Evolutionary conservation across 2,113 vertebrate species (phyloP).

Genomic region (Thalassoma bifasciatum): DNA sequence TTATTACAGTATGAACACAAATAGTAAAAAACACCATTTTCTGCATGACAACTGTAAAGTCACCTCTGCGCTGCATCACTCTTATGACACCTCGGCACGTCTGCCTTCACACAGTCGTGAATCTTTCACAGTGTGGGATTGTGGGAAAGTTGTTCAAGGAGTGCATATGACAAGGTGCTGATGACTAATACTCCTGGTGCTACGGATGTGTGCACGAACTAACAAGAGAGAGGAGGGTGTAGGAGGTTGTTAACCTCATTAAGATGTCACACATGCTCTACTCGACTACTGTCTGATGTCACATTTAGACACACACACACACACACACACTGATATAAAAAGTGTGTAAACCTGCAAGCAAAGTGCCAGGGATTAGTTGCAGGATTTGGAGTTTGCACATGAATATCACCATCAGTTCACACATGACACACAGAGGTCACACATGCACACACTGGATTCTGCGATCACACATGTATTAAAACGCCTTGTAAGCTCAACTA

Average conservation of each 20-base stretch:
- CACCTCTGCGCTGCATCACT: constrained; percentile 23
- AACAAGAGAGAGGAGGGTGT: constrained; percentile 26
- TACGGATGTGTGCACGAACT: constrained; percentile 29
- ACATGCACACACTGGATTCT: neutral
- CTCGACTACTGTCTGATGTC: constrained; percentile 17
- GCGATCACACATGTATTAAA: constrained; percentile 45
- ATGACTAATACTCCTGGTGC: constrained; percentile 47
- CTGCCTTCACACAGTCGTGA: constrained; percentile 27
- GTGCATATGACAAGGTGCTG: constrained; percentile 49
- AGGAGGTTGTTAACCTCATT: constrained; percentile 68
- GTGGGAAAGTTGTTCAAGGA: constrained; percentile 13
- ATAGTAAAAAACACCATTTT: neutral
- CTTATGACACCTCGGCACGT: constrained; percentile 37
- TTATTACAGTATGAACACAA: constrained; percentile 20
- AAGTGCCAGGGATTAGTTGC: neutral
- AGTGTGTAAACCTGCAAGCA: neutral
- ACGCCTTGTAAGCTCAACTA: constrained; percentile 37
- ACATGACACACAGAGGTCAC: constrained; percentile 1
- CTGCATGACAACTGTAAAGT: constrained; percentile 17
- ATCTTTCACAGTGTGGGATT: constrained; percentile 34
- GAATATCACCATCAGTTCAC: constrained; percentile 10
- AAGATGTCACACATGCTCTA: constrained; percentile 6
- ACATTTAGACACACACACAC: neutral
- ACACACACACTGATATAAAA: too few species aligned
- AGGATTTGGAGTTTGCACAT: constrained; percentile 15